Base-by-base conservation (phyloP, 1,140 invertebrate species). In the Ips nitidus region DNA sequence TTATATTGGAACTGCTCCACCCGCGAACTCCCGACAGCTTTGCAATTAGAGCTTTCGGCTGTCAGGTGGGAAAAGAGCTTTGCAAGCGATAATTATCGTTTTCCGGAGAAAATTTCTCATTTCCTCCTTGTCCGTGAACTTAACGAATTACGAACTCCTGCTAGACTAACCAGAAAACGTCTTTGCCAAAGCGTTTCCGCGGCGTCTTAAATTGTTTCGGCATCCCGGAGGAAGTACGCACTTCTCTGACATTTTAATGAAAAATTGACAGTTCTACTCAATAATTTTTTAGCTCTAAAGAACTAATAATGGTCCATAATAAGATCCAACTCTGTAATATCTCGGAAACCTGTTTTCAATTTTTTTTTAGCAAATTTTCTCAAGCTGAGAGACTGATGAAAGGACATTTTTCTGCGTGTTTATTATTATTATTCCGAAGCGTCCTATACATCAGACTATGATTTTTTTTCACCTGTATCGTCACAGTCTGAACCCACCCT, bases 11-110 rank as follows among this genome's bases (percentile, higher is more conserved):
- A 68, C 66, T 70, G 69, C 58, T 67, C 57, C 45, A n/a, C 45
- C 53, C 52, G 63, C 63, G 70, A 71, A 53, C 52, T 61, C 66
- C 43, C 68, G 69, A 70, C 57, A 57, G 56, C 41, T 52, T 8
- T 45, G 71, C 71, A 73, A 76, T 76, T 76, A 76, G 75, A 72
- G 73, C 72, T 73, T 72, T 60, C 61, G 59, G 55, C 52, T 74
- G 73, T 73, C 73, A 73, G 66, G 64, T 74, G 69, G 68, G 64
- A 66, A 71, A 72, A 65, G 67, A 62, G 59, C 67, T 64, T 55
- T 40, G 62, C 45, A 41, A 37, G 58, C 61, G 60, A 69, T 69
- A 69, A 69, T 69, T 69, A 69, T 64, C 55, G 60, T 41, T 41
- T 66, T 68, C 66, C 39, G 50, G 58, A 8, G 66, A 66, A 66